Percentiles rank a stretch among this genome's conserved stretches.
Evolutionary conservation across 2,797 vertebrate genomes (phyloP).

Genomic region (Okamejei kenojei): DNA sequence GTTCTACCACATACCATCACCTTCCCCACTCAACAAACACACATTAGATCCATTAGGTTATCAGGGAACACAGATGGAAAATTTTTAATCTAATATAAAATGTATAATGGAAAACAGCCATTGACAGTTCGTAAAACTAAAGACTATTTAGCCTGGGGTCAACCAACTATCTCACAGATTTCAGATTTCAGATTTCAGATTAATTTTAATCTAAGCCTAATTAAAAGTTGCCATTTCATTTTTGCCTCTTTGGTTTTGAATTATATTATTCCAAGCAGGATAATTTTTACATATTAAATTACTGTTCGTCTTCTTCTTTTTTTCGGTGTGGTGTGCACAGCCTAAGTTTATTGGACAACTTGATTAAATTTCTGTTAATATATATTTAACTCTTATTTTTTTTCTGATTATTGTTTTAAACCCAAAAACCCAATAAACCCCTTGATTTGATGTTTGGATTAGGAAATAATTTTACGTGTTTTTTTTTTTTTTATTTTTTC

Average conservation of each 20-base stretch:
- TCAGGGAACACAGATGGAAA: conserved; percentile 17
- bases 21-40: too few relatives aligned
- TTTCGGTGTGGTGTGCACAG: too few relatives aligned
- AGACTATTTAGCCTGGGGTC: too few relatives aligned
- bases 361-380: neutral
- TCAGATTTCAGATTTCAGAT: neutral
- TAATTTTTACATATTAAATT: neutral
- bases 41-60: neutral
- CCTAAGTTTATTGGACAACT: too few relatives aligned
- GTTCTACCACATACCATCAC: neutral
- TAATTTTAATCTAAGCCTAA: neutral
- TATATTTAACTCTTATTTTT: neutral
- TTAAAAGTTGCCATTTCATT: neutral
- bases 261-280: neutral
- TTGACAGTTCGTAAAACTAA: too few relatives aligned
- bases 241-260: neutral
- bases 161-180: too few relatives aligned
- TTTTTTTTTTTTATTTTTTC: too few relatives aligned
- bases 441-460: neutral
- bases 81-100: neutral
- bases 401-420: neutral
- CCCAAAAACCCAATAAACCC: too few relatives aligned
- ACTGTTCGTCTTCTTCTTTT: too few relatives aligned
- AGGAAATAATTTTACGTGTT: neutral
- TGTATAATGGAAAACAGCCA: conserved; percentile 16